Evolutionary conservation across 2,797 vertebrate species (phyloP), one percentile per base, ranked within the genome.

Genomic region (Lepus townsendii): DNA sequence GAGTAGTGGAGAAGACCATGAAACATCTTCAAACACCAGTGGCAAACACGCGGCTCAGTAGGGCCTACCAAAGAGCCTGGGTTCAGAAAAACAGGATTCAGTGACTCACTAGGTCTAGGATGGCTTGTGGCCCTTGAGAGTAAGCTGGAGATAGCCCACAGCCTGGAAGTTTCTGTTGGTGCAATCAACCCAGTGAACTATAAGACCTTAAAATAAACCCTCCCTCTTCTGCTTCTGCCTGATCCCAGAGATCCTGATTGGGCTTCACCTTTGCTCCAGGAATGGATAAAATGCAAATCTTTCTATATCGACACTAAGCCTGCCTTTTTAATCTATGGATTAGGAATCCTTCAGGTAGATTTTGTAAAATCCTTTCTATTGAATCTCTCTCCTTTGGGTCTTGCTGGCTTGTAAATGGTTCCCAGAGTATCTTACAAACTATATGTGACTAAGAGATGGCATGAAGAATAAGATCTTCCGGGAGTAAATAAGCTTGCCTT

Each of bases 1-100:
- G 99, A 77, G 98, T 98, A 42, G 98, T 98, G 0, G 98, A 98
- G 17, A 98, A 99, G 97, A 99, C 98, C 98, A 99, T 62, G 99
- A 96, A 38, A 99, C 98, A 20, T 99, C 98, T 98, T 98, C 42
- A 93, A 30, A 97, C 75, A 72, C 86, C 65, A 91, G 60, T 30
- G 57, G 30, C 3, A 5, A 60, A 20, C 47, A 22, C 1, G 20
- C 14, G 50, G 9, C 71, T 52, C 62, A 32, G 30, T 5, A 32
- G 24, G 13, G 78, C 20, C 32, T 26, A 42, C 30, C 14, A 5
- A 73, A 32, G 4, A 50, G 60, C 60, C 38, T 76, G 20, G 8
- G 11, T 62, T 65, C 30, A 42, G 22, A 42, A 16, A 38, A 38
- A 12, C 32, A 47, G 52, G 63, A 88, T 62, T 84, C 30, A 63